Base-by-base conservation (phyloP, 2,888 invertebrate species). In the Heliconius erato region DNA sequence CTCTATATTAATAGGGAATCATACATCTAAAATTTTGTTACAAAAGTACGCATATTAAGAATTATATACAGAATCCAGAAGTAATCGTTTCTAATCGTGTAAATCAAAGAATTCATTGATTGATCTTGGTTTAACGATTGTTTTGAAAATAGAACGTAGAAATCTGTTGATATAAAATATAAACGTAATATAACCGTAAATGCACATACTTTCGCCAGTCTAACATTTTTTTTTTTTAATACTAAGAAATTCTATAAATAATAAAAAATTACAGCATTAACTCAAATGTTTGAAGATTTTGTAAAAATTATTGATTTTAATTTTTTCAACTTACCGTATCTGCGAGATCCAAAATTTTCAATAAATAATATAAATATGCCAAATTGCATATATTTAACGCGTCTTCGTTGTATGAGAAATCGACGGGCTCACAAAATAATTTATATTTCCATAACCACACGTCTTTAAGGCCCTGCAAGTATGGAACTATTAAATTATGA, bases 361-460 rank as follows among this genome's bases (percentile, higher is more conserved):
- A 79, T 0, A 92, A 2, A 81, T 84, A 95, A 84, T 95, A 96
- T 1, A 65, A 85, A 78, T 94, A 90, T 0, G 86, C 85, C 0
- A 87, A 19, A 23, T 35, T 54, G 0, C 92, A 89, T 0, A 92
- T 80, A 0, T 26, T 26, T 44, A 92, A 1, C 0, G 92, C 87
- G 1, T 87, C 84, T 11, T 89, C 86, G 2, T 69, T 86, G 5
- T 86, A 81, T 0, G 93, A 91, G 32, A 0, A 89, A 86, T 95
- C 92, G 0, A 94, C 87, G 0, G 95, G 95, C 81, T 96, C 95
- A 82, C 95, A 95, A 12, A 95, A 69, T 93, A 93, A 94, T 83
- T 90, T 92, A 85, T 94, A 95, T 2, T 92, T 85, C 90, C 91
- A 90, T 0, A 95, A 94, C 97, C 97, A 97, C 0, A 23, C 32